Evolutionary conservation across 2,888 invertebrate genomes (phyloP).

Genomic region (Acleris emargana): DNA sequence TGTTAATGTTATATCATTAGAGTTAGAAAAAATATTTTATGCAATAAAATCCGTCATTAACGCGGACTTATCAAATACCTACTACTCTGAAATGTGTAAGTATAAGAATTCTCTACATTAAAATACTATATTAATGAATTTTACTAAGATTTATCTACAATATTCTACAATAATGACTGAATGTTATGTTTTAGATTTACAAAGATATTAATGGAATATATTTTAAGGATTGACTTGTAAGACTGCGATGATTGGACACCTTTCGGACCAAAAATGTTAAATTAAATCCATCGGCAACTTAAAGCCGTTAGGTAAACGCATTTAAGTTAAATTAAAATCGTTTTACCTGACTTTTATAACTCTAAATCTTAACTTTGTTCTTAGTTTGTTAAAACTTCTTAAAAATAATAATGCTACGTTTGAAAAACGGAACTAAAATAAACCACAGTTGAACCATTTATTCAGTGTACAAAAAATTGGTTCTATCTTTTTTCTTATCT

Average conservation of each 20-base stretch:
- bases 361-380: too few relatives aligned
- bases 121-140: too few relatives aligned
- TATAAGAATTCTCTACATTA: background rate
- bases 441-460: background rate
- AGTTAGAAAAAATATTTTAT: too few relatives aligned
- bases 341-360: background rate
- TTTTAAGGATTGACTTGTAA: conserved; percentile 31
- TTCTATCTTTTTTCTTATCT: conserved; percentile 20
- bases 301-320: conserved; percentile 9
- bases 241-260: conserved; percentile 25
- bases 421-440: too few relatives aligned
- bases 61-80: too few relatives aligned
- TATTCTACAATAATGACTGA: conserved; percentile 30
- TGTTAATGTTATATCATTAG: too few relatives aligned
- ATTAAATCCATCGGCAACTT: conserved; percentile 8
- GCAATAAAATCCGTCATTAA: too few relatives aligned
- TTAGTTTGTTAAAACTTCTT: too few relatives aligned
- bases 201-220: conserved; percentile 29
- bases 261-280: conserved; percentile 30
- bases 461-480: background rate
- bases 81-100: background rate
- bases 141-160: background rate
- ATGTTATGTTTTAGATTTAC: conserved; percentile 33
- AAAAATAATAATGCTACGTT: too few relatives aligned
- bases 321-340: conserved; percentile 19